Conservation (phyloP, 2,888 invertebrate species). For the Actias luna region DNA sequence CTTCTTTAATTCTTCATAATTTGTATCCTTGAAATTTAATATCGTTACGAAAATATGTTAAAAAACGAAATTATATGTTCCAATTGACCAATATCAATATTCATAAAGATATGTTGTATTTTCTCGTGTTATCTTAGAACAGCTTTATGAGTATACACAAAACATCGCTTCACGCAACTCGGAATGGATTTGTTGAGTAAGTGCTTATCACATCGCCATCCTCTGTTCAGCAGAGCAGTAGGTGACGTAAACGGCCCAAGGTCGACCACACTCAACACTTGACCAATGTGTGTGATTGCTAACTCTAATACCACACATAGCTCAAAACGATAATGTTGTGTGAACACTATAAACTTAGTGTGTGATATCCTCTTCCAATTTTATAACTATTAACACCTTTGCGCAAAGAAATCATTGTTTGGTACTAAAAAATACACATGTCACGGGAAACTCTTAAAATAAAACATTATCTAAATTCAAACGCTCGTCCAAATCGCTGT, state of each 20-base stretch:
- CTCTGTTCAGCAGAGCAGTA: slow-evolving; percentile 6
- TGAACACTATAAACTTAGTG: neutral
- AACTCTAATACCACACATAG: neutral
- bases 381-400: no score
- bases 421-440: no score
- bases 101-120: no score
- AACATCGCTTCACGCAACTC: slow-evolving; percentile 14
- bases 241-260: slow-evolving; percentile 13
- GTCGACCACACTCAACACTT: slow-evolving; percentile 10
- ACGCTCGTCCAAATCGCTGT: no score
- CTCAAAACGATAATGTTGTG: neutral
- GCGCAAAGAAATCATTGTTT: no score
- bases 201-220: slow-evolving; percentile 13
- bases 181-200: slow-evolving; percentile 10
- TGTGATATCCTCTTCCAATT: neutral
- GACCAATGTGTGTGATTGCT: slow-evolving; percentile 12
- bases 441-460: no score
- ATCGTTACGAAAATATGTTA: no score
- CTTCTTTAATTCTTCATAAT: no score
- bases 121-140: neutral
- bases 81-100: no score
- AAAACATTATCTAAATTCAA: no score
- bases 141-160: neutral
- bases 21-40: no score
- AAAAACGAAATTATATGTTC: no score